These are phyloP conservation scores for Drosophila asahinai DNA, from an alignment of 1,140 invertebrate species.

Conservation along the genomic window DNA sequence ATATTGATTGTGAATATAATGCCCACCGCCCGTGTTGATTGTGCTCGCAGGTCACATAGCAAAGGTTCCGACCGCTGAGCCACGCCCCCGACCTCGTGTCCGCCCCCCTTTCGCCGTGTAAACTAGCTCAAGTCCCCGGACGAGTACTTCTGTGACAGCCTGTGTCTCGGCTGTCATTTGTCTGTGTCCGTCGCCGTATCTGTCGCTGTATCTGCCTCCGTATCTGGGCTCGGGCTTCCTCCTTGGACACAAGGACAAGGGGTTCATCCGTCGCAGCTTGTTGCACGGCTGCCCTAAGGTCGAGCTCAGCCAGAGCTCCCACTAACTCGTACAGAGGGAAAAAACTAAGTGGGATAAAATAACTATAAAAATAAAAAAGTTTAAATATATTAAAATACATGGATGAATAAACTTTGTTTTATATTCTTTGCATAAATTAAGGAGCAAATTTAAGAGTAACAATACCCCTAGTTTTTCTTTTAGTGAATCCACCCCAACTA, in stretches of 20 bases:
- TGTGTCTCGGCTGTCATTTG: slow-evolving; percentile 72
- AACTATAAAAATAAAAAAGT: not conserved
- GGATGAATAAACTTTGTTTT: too few relatives aligned
- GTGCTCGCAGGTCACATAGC: slow-evolving; percentile 75
- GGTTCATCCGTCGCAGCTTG: slow-evolving; percentile 67
- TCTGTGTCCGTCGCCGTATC: slow-evolving; percentile 58
- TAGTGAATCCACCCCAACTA: slow-evolving; percentile 13
- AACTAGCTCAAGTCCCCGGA: slow-evolving; percentile 47
- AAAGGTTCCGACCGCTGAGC: slow-evolving; percentile 20
- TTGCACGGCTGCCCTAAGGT: slow-evolving; percentile 35
- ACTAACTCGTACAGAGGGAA: not conserved
- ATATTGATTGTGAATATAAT: slow-evolving; percentile 79
- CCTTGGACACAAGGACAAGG: slow-evolving; percentile 49
- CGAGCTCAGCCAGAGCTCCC: slow-evolving; percentile 5
- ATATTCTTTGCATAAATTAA: not conserved
- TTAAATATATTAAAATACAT: too few relatives aligned
- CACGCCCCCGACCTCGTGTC: slow-evolving; percentile 9
- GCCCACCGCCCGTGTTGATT: slow-evolving; percentile 62
- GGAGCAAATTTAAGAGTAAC: not conserved
- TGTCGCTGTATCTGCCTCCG: slow-evolving; percentile 13
- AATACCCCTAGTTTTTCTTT: not conserved
- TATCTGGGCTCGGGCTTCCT: slow-evolving; percentile 34
- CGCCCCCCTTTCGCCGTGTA: not conserved
- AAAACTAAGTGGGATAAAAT: not conserved
- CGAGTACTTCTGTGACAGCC: slow-evolving; percentile 47